Evolutionary conservation across 2,113 vertebrate genomes (phyloP).

Genomic region (Calidris pygmaea): DNA sequence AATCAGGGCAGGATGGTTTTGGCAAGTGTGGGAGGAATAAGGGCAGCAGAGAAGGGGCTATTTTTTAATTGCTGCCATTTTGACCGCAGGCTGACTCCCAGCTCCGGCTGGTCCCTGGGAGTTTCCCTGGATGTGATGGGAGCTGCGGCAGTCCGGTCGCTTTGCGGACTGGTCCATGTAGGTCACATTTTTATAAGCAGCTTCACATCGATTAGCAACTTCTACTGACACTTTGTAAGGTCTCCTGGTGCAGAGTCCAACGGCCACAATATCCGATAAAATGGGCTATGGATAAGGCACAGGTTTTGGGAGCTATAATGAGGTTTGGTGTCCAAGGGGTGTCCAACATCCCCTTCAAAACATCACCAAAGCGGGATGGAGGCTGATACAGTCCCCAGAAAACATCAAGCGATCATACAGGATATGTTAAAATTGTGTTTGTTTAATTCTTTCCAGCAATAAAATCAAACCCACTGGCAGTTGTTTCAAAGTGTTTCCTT

Average conservation of each 20-base stretch:
- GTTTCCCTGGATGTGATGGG: background rate
- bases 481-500: background rate
- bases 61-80: background rate
- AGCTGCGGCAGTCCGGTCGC: accelerated
- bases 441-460: background rate
- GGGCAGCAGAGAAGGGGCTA: background rate
- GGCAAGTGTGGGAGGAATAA: background rate
- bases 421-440: background rate
- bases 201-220: background rate
- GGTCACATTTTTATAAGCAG: background rate
- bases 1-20: no score
- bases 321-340: no score
- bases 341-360: background rate
- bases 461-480: background rate
- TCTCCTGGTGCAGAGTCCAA: accelerated
- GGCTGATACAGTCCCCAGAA: background rate
- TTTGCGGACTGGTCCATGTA: background rate
- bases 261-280: background rate
- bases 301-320: background rate
- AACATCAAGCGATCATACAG: background rate
- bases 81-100: background rate
- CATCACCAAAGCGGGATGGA: background rate
- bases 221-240: background rate
- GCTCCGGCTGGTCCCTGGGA: background rate
- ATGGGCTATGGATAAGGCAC: background rate